Evolutionary conservation across 1,140 invertebrate species (phyloP), one percentile per base, ranked within the genome.

Genomic region (Drosophila funebris): DNA sequence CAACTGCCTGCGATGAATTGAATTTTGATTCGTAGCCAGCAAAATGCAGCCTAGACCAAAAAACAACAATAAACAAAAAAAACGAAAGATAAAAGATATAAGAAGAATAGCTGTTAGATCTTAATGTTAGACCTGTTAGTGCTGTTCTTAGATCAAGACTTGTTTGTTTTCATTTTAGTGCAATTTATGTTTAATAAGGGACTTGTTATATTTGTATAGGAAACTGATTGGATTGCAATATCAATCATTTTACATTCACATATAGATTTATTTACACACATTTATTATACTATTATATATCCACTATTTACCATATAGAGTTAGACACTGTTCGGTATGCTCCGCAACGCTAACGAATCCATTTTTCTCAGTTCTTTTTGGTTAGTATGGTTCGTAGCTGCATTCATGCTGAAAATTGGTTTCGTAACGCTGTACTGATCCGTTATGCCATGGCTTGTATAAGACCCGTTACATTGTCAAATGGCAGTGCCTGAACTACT

Each of bases 21-120:
- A 53, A 7, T 18, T 44, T 44, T 43, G 60, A n/a, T 11, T 16
- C 58, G 24, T 27, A 27, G 24, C 24, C 24, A 27, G 73, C 67
- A 67, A 87, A 73, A 83, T 83, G 78, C 83, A 87, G 83, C 78
- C 53, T 88, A 87, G 83, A 87, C 83, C 83, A 87, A 87, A 87
- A 87, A 85, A 13, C n/a, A n/a, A n/a, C n/a, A n/a, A n/a, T n/a
- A n/a, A n/a, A n/a, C n/a, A n/a, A n/a, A n/a, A n/a, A n/a, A n/a
- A n/a, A n/a, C n/a, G n/a, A n/a, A n/a, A n/a, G 37, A 37, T 36
- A 62, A 8, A 37, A 60, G 22, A 43, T 24, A 36, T 16, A 13
- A 48, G 13, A n/a, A 43, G 44, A 27, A 60, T 36, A 27, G 43
- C 53, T 58, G 54, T 73, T 68, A 71, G 41, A 6, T 37, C 24